Evolutionary conservation across 2,888 invertebrate genomes (phyloP).

Genomic region (Choreutis nemorana): DNA sequence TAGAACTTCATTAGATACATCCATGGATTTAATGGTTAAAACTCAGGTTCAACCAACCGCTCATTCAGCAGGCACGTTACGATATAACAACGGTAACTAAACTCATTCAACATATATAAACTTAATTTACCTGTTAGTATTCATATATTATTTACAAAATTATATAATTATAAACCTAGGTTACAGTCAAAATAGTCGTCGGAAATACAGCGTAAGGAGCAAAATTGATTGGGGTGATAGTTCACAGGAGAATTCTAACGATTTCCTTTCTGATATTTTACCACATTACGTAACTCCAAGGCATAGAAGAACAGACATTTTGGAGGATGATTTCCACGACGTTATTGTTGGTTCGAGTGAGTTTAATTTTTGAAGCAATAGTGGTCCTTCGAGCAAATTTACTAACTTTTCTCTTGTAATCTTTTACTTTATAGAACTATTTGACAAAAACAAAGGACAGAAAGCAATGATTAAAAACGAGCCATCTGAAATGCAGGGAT

Average conservation of each 20-base stretch:
- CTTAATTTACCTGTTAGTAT: slow-evolving; percentile 1
- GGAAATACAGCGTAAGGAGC: slow-evolving; percentile 25
- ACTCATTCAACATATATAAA: slow-evolving; percentile 1
- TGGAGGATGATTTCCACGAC: slow-evolving; percentile 50
- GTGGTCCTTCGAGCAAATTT: slow-evolving; percentile 8
- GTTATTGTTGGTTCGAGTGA: slow-evolving; percentile 42
- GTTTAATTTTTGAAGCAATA: slow-evolving; percentile 12
- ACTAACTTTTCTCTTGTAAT: too few species aligned
- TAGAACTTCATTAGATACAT: slow-evolving; percentile 44
- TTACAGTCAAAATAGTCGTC: slow-evolving; percentile 27
- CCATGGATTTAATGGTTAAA: slow-evolving; percentile 34
- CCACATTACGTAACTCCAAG: slow-evolving; percentile 57
- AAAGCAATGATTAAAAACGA: slow-evolving; percentile 20
- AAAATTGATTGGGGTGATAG: slow-evolving; percentile 40
- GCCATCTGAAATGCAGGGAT: too few species aligned
- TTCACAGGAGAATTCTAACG: slow-evolving; percentile 27
- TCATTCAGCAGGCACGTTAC: slow-evolving; percentile 51
- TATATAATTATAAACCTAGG: slow-evolving; percentile 13
- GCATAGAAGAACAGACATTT: slow-evolving; percentile 25
- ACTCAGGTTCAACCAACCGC: slow-evolving; percentile 29
- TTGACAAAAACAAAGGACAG: slow-evolving; percentile 21
- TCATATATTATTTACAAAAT: background rate
- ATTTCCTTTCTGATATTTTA: slow-evolving; percentile 47
- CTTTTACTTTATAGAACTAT: slow-evolving; percentile 18
- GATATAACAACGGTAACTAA: slow-evolving; percentile 31